Evolutionary conservation across 2,888 invertebrate species (phyloP).

Genomic region (Stictocephala bisonia): DNA sequence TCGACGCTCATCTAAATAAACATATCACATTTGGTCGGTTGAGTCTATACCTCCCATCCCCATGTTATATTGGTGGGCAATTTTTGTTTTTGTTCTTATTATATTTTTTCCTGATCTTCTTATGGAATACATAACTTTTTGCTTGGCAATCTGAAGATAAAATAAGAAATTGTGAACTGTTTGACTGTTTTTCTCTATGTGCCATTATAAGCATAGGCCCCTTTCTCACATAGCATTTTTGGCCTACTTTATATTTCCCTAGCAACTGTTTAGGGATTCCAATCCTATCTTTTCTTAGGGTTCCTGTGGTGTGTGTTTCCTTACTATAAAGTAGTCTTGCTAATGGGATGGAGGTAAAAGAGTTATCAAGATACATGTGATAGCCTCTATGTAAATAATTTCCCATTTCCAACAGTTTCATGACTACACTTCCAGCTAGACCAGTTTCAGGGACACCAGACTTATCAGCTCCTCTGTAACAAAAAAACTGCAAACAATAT

Average conservation of each 20-base stretch:
- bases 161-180: constrained; percentile 23
- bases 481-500: constrained; percentile 41
- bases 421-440: constrained; percentile 26
- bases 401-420: constrained; percentile 22
- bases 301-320: constrained; percentile 29
- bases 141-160: constrained; percentile 22
- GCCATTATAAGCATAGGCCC: constrained; percentile 32
- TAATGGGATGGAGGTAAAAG: constrained; percentile 29
- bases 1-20: constrained; percentile 25
- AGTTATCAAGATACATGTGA: constrained; percentile 42
- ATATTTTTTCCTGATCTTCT: constrained; percentile 25
- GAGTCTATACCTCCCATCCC: constrained; percentile 43
- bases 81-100: constrained; percentile 30
- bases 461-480: constrained; percentile 33
- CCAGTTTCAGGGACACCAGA: constrained; percentile 30
- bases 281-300: constrained; percentile 30
- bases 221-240: constrained; percentile 36
- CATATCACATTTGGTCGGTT: constrained; percentile 38
- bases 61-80: constrained; percentile 26
- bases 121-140: constrained; percentile 7
- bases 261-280: constrained; percentile 16
- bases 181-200: constrained; percentile 28
- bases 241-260: constrained; percentile 14
- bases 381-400: constrained; percentile 30
- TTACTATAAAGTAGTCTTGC: constrained; percentile 17